phyloP scores from a whole-genome alignment of 2,113 vertebrate genomes.

The Psittacula cyanocephala region DNA sequence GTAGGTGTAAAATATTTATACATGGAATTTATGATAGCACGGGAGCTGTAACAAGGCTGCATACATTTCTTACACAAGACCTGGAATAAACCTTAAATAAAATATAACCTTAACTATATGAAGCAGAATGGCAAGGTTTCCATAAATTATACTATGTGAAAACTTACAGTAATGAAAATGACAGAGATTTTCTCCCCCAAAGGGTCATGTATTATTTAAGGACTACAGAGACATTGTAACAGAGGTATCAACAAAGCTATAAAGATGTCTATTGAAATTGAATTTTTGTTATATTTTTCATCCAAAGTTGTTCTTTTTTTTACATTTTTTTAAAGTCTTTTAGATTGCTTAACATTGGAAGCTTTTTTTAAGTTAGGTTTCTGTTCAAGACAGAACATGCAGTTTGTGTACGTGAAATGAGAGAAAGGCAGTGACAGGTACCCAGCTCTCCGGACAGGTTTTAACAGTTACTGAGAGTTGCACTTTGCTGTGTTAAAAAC shows the following conservation, averaged over 20 bases:
- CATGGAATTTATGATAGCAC: neutral
- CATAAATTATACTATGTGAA: neutral
- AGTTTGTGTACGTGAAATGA: neutral
- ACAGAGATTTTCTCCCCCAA: neutral
- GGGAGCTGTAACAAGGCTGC: neutral
- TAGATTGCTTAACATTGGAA: neutral
- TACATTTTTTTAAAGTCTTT: neutral
- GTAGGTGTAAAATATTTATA: neutral
- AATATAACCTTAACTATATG: neutral
- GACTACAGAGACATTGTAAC: neutral
- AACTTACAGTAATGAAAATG: neutral
- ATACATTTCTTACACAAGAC: neutral
- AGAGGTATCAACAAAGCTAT: neutral
- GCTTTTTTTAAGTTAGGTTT: neutral
- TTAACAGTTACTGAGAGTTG: neutral
- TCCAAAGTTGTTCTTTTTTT: neutral
- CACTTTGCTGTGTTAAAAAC: neutral
- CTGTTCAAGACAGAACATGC: neutral
- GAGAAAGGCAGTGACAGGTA: neutral
- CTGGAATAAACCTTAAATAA: neutral
- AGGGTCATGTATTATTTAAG: neutral
- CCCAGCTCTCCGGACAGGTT: neutral
- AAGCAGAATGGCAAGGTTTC: neutral
- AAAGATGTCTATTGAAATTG: neutral
- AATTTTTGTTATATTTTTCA: neutral